Conservation (phyloP, 2,113 vertebrate genomes). For the Phrynosoma platyrhinos region DNA sequence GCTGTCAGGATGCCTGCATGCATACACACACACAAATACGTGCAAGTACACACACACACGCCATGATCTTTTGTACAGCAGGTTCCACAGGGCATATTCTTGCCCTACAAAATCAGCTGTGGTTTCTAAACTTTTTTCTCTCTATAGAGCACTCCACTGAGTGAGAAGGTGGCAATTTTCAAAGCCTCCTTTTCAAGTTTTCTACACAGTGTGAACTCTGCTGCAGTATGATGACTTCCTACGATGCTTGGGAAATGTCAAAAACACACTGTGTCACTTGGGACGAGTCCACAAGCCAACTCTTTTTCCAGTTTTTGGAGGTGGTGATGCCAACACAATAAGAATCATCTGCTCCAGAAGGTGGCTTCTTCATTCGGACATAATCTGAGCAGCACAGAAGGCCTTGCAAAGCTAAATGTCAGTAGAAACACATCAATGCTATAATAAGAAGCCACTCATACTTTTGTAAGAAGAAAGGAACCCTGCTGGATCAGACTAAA, state of each 20-base stretch:
- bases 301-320: background rate
- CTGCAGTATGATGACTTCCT: background rate
- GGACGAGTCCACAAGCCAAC: background rate
- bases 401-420: background rate
- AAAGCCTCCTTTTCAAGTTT: background rate
- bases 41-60: too few species aligned
- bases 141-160: background rate
- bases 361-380: background rate
- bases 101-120: conserved; percentile 21
- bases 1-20: conserved; percentile 17
- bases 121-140: conserved; percentile 41
- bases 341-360: background rate
- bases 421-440: background rate
- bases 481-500: too few species aligned
- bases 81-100: conserved; percentile 30
- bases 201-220: too few species aligned
- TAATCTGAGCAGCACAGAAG: background rate
- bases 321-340: background rate
- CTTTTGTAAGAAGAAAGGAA: background rate
- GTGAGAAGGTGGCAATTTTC: conserved; percentile 25
- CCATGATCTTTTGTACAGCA: background rate
- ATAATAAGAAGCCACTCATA: background rate
- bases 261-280: background rate
- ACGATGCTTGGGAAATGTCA: background rate
- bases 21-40: background rate